Percentiles rank a stretch among this genome's conserved stretches.
Conservation (phyloP, 2,888 invertebrate genomes). For the Ochropleura plecta region DNA sequence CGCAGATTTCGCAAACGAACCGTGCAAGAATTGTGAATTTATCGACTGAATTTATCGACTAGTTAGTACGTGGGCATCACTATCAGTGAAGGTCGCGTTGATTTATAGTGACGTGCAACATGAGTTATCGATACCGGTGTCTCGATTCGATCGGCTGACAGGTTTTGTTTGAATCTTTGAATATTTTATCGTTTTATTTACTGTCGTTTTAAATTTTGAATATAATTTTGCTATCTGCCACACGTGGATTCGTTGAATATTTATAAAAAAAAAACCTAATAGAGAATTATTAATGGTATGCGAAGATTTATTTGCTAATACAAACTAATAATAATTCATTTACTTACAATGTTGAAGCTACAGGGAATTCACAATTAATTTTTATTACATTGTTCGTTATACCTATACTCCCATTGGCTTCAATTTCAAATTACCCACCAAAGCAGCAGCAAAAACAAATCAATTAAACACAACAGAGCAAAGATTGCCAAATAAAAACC, state of each 20-base stretch:
- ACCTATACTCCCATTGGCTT: background rate
- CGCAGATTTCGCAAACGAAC: constrained; percentile 73
- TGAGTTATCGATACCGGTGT: constrained; percentile 87
- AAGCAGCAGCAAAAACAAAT: constrained; percentile 5
- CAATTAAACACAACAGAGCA: constrained; percentile 23
- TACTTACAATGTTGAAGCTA: background rate
- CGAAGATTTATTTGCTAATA: background rate
- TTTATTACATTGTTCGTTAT: no score
- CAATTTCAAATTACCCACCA: no score
- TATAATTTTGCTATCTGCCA: constrained; percentile 43
- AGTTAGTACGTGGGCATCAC: constrained; percentile 88
- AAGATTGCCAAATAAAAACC: constrained; percentile 53
- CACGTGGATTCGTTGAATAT: constrained; percentile 42
- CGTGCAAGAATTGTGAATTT: constrained; percentile 73
- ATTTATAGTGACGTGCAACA: constrained; percentile 87
- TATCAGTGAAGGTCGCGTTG: constrained; percentile 84
- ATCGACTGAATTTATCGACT: constrained; percentile 84
- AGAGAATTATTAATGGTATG: background rate
- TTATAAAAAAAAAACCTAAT: constrained; percentile 14
- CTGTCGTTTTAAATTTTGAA: constrained; percentile 65
- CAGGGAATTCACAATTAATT: background rate
- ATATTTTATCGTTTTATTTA: constrained; percentile 67
- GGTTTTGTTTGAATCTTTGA: constrained; percentile 67
- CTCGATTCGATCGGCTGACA: constrained; percentile 70
- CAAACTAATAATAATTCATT: constrained; percentile 2